These are phyloP conservation scores for Cynodonichthys magdalenae DNA, from an alignment of 2,797 vertebrate genomes.

Conservation along the genomic window DNA sequence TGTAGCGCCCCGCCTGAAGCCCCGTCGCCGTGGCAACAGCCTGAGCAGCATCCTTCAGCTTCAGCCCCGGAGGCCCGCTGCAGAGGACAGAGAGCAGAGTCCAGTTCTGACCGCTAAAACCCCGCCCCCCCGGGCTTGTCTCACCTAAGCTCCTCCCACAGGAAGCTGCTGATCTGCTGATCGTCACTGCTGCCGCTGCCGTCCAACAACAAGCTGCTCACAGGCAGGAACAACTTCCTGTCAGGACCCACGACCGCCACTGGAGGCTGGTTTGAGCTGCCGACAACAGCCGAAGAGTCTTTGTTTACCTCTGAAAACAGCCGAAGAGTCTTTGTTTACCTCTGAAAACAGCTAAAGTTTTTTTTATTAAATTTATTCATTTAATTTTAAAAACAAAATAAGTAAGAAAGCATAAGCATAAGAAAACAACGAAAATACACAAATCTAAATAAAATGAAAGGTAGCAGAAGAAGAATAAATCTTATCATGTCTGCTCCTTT, in stretches of 20 bases:
- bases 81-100: neutral
- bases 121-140: no score
- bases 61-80: constrained; percentile 85
- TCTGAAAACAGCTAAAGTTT: no score
- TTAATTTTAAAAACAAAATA: no score
- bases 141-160: constrained; percentile 77
- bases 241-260: constrained; percentile 85
- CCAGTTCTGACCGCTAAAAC: no score
- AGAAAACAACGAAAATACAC: no score
- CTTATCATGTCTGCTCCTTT: no score
- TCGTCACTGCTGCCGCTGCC: constrained; percentile 87
- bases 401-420: no score
- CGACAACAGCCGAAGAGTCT: neutral
- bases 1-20: constrained; percentile 83
- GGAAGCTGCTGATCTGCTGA: constrained; percentile 81
- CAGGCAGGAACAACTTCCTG: constrained; percentile 82
- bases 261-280: constrained; percentile 77
- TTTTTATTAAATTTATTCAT: no score
- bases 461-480: no score
- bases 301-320: no score
- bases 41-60: constrained; percentile 79
- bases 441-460: no score
- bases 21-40: constrained; percentile 81
- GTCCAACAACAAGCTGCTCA: constrained; percentile 79
- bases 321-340: no score